Evolutionary conservation across 1,140 invertebrate genomes (phyloP), one percentile per base, ranked within the genome.

Genomic region (Chionoecetes opilio): DNA sequence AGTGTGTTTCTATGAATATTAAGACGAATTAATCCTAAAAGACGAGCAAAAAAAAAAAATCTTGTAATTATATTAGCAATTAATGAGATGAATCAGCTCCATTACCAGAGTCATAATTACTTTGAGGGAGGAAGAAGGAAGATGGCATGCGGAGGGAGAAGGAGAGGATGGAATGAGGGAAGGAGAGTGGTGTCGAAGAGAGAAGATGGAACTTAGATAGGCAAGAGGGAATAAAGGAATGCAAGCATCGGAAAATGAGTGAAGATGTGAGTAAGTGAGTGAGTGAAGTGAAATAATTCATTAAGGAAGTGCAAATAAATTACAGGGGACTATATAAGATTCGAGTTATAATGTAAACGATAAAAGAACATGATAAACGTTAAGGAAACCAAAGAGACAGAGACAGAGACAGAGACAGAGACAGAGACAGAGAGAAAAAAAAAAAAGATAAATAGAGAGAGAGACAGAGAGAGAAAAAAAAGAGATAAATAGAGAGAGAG

Each of bases 51-150:
- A 75, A 75, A 75, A 75, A 75, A 75, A 26, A n/a, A 75, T 75
- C n/a, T 75, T 26, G 63, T 75, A 75, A 75, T 75, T 75, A 75
- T 75, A 75, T 17, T n/a, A 38, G 85, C 32, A 38, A 37, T 37
- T 37, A 37, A 38, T 37, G 37, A 21, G 85, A 87, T 38, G 85
- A 35, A 87, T 35, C 34, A 35, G 37, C 11, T 87, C 85, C 85
- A 87, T 87, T 87, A 87, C 34, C 85, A 87, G 85, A 37, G 14
- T 87, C 32, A 38, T 87, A 87, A 37, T 90, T 41, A 37, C 38
- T 90, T 41, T 53, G 38, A 35, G 29, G n/a, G 88, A 9, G 46
- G 38, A 21, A 90, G 29, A 3, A 29, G 46, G 38, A 26, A 9
- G n/a, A 26, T 31, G 88, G 9, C 2, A 90, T 2, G n/a, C 11